Percentiles rank a stretch among this genome's conserved stretches.
Evolutionary conservation across 2,797 vertebrate species (phyloP).

Genomic region (Rhynchonycteris naso): DNA sequence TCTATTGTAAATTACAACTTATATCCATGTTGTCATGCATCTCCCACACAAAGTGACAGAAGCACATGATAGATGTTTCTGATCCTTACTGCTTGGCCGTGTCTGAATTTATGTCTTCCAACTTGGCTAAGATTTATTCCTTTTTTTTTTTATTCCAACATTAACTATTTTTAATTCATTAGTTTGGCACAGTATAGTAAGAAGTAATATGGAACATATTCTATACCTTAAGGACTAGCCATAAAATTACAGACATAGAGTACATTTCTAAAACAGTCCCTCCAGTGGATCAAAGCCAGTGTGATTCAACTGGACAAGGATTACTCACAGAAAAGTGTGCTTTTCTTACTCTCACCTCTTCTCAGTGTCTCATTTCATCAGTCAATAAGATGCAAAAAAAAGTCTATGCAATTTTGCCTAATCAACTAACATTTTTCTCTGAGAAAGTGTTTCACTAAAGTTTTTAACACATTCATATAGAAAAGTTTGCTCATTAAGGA

Average conservation of each 20-base stretch:
- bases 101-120: conserved; percentile 20
- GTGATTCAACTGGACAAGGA: not conserved
- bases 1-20: conserved; percentile 24
- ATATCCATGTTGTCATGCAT: not conserved
- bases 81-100: not conserved
- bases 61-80: conserved; percentile 24
- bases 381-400: not conserved
- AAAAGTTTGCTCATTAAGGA: not conserved
- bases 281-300: conserved; percentile 48
- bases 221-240: conserved; percentile 63
- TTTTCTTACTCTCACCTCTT: not conserved
- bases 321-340: not conserved
- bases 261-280: conserved; percentile 63
- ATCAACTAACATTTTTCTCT: not conserved
- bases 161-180: conserved; percentile 73
- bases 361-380: conserved; percentile 1
- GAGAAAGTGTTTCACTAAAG: not conserved
- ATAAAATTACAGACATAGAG: conserved; percentile 66
- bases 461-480: not conserved
- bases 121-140: conserved; percentile 12
- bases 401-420: not conserved
- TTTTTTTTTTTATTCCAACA: conserved; percentile 36
- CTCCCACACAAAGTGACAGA: not conserved
- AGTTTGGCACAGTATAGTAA: conserved; percentile 53
- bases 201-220: conserved; percentile 74